These are phyloP conservation scores for Heliothis subflexa DNA, from an alignment of 1,140 invertebrate genomes.

Conservation along the genomic window DNA sequence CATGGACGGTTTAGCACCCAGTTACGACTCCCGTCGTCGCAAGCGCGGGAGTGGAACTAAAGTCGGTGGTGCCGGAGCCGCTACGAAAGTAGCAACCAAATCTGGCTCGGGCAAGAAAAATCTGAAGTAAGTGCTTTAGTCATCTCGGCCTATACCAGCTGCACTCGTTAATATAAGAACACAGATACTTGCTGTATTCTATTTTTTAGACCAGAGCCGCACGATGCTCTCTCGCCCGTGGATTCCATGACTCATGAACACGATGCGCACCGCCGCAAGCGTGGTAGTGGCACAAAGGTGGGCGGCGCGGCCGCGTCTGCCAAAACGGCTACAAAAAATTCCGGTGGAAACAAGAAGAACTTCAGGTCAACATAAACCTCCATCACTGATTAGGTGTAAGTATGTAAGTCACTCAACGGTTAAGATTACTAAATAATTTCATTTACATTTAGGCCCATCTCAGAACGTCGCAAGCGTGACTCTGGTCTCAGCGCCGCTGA, in stretches of 20 bases:
- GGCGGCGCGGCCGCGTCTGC: constrained; percentile 78
- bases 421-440: constrained; percentile 42
- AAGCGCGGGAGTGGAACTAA: constrained; percentile 81
- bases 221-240: constrained; percentile 66
- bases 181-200: constrained; percentile 4
- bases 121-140: constrained; percentile 69
- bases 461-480: constrained; percentile 82
- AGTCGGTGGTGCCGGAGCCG: constrained; percentile 79
- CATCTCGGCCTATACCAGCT: constrained; percentile 6
- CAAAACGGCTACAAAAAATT: constrained; percentile 79
- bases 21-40: constrained; percentile 73
- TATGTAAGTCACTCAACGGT: constrained; percentile 18
- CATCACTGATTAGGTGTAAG: constrained; percentile 36
- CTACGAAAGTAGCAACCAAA: constrained; percentile 82
- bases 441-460: constrained; percentile 68
- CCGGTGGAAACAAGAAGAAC: constrained; percentile 81
- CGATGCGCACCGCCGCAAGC: constrained; percentile 76
- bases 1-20: constrained; percentile 74
- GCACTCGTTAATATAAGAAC: constrained; percentile 29
- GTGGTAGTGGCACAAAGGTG: constrained; percentile 80
- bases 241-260: constrained; percentile 71
- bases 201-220: constrained; percentile 65
- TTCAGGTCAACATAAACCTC: constrained; percentile 68
- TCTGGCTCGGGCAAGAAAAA: constrained; percentile 81
- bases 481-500: constrained; percentile 84